Base-by-base conservation (phyloP, 2,888 invertebrate species). In the Tipula helvola region DNA sequence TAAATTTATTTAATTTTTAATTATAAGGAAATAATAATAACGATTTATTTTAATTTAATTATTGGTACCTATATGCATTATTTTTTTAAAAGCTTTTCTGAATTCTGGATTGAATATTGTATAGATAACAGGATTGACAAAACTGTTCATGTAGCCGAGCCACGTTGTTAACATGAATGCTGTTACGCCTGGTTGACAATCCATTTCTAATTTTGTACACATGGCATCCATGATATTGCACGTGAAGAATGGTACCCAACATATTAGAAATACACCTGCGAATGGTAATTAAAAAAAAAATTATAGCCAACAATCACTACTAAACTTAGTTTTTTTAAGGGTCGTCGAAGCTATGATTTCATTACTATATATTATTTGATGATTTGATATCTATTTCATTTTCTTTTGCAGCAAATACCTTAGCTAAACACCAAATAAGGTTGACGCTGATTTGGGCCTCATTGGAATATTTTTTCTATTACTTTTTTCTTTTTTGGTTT, bases 171-270 rank as follows among this genome's bases (percentile, higher is more conserved):
- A 93, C 90, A 98, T 96, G 92, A 99, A 99, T 86, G 96, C 96
- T 36, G 96, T 95, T 89, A 98, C 94, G 36, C 97, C 95, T 0
- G 97, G 96, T 88, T 95, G 95, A 91, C 96, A 97, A 88, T 95
- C 93, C 89, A 94, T 93, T 86, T 94, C 94, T 89, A 96, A 92
- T 92, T 98, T 97, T 89, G 96, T 96, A 93, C 99, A 99, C 91
- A 99, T 95, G 10, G 99, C 99, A 90, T 98, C 98, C 93, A 98
- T 95, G 88, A 99, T 97, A 92, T 98, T 98, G 93, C 98, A 98
- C 1, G 98, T 97, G 94, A 99, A 99, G 93, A 99, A 99, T 52
- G 99, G 99, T 88, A 98, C 96, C 99, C 99, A 99, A 92, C 99
- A 99, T 90, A 98, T 95, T 83, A 99, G 94, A 92, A 99, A 99